These are phyloP conservation scores for Clarias magur DNA, from an alignment of 2,113 vertebrate species.

Conservation along the genomic window DNA sequence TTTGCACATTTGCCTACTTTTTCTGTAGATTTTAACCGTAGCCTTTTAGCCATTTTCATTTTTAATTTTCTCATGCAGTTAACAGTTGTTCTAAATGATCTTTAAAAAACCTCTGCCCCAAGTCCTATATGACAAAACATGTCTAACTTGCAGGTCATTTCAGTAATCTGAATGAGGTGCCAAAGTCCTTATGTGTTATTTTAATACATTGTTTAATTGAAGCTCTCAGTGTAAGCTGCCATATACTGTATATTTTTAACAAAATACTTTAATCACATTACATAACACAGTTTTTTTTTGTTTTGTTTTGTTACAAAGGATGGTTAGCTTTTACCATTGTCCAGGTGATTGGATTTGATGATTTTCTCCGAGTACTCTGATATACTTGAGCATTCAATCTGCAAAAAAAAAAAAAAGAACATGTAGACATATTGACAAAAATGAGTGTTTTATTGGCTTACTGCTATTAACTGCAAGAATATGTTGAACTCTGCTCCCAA, in stretches of 20 bases:
- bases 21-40: background rate
- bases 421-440: slow-evolving; percentile 41
- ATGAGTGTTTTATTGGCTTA: background rate
- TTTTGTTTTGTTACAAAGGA: background rate
- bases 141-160: background rate
- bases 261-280: background rate
- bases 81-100: background rate
- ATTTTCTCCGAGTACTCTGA: slow-evolving; percentile 99
- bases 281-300: background rate
- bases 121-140: background rate
- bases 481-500: background rate
- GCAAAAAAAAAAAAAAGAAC: slow-evolving; percentile 49
- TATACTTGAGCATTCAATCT: slow-evolving; percentile 99
- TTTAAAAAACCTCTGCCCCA: background rate
- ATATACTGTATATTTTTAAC: background rate
- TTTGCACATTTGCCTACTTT: background rate
- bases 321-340: slow-evolving; percentile 83
- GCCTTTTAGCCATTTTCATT: background rate
- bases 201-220: background rate
- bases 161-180: background rate
- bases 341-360: slow-evolving; percentile 95
- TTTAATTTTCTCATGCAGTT: background rate
- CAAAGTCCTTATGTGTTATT: background rate
- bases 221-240: background rate
- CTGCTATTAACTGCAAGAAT: background rate